Conservation (phyloP, 2,113 vertebrate species). For the Lepus timidus region DNA sequence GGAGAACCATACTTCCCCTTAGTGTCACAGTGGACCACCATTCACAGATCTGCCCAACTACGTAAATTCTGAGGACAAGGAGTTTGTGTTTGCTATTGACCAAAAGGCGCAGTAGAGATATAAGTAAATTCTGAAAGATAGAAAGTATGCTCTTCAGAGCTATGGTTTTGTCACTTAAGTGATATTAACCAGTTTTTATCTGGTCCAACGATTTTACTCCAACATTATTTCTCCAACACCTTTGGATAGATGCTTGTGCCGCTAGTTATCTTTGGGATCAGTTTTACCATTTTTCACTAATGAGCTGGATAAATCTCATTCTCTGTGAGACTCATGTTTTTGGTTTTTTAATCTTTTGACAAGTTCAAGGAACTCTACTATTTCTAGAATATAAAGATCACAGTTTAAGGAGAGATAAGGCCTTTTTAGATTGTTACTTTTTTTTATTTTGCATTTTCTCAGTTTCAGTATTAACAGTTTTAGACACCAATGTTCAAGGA, state of each 20-base stretch:
- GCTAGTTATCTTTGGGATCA: background rate
- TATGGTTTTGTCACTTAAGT: background rate
- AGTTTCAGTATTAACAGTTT: background rate
- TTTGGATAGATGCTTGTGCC: background rate
- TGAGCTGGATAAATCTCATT: background rate
- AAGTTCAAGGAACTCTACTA: background rate
- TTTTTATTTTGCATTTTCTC: background rate
- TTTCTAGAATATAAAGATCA: conserved; percentile 52
- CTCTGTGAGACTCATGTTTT: background rate
- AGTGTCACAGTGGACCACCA: background rate
- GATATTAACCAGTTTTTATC: conserved; percentile 21
- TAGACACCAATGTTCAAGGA: background rate
- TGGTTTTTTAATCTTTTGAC: conserved; percentile 22
- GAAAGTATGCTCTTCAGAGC: background rate
- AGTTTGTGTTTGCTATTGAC: background rate
- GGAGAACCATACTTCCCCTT: background rate
- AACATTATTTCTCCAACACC: conserved; percentile 8
- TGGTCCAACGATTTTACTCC: background rate
- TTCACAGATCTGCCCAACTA: background rate
- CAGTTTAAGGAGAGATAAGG: background rate
- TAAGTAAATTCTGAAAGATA: conserved; percentile 13
- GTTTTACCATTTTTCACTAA: background rate
- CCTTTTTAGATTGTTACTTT: conserved; percentile 20
- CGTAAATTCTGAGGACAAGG: background rate
- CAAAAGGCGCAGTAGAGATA: background rate